These are phyloP conservation scores for Microcaecilia unicolor DNA, from an alignment of 2,797 vertebrate genomes.

Conservation along the genomic window DNA sequence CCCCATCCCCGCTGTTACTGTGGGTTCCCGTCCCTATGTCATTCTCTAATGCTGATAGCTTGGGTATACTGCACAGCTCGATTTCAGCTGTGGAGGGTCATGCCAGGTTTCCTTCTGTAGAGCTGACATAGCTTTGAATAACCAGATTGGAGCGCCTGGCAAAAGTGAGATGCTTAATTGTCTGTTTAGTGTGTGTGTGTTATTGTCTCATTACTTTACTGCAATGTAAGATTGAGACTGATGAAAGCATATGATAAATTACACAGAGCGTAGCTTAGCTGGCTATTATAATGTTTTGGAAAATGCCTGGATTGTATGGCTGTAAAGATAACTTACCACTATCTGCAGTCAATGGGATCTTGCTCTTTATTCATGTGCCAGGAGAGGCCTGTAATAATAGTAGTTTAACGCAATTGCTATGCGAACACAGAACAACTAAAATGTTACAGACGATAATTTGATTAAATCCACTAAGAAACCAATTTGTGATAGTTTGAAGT, in stretches of 20 bases:
- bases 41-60: too few relatives aligned
- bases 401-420: background rate
- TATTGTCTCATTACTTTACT: too few relatives aligned
- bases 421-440: fast-evolving
- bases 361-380: slow-evolving; percentile 17
- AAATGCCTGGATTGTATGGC: background rate
- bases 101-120: too few relatives aligned
- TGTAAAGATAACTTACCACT: slow-evolving; percentile 21
- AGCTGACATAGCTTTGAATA: too few relatives aligned
- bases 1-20: too few relatives aligned
- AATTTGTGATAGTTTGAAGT: slow-evolving; percentile 5
- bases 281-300: slow-evolving; percentile 7
- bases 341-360: slow-evolving; percentile 1
- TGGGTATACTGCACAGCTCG: too few relatives aligned
- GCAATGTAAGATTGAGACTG: too few relatives aligned
- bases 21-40: too few relatives aligned
- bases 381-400: slow-evolving; percentile 1
- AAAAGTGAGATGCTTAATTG: too few relatives aligned
- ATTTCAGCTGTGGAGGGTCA: too few relatives aligned
- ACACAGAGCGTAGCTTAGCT: background rate
- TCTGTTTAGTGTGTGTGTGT: too few relatives aligned
- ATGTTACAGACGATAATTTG: background rate
- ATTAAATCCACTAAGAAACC: background rate
- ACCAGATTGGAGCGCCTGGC: too few relatives aligned
- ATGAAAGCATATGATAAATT: background rate